Base-by-base conservation (phyloP, 2,797 vertebrate species). In the Mus caroli region DNA sequence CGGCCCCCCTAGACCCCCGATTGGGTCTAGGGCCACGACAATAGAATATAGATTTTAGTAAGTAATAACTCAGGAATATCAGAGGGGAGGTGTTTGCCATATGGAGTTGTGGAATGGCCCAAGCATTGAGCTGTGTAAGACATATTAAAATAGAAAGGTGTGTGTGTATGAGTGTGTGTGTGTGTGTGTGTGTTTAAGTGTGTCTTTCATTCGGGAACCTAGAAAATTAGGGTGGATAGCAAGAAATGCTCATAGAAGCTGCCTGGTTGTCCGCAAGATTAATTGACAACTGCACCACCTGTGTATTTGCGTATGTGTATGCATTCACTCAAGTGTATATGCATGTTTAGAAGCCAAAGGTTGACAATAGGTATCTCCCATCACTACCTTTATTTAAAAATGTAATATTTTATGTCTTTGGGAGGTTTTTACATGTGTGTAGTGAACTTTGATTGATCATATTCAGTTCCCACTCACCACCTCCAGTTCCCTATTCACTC, bases 1-100 rank as follows among this genome's bases (percentile, higher is more conserved):
- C 50, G 10, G 50, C 1, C 50, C 10, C 50, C 9, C 1, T 8
- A 8, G 9, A 2, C 31, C 34, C 67, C 67, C 2, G 1, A 19
- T 34, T n/a, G 15, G 15, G 67, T 69, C 67, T 69, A 69, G 34
- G 67, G 67, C 34, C 67, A 69, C 15, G 34, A n/a, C 3, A 2
- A 69, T 69, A 69, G 67, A n/a, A 69, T n/a, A n/a, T n/a, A n/a
- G 34, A n/a, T 69, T n/a, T 69, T n/a, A n/a, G 67, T 69, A 69
- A 69, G 31, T 69, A 69, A 69, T n/a, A 69, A 69, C 17, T n/a
- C 67, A 69, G 31, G 34, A n/a, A n/a, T 69, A 69, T n/a, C 67
- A 69, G 34, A 69, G 6, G 34, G 67, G 34, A n/a, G 34, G 15
- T n/a, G 15, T 15, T 34, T 17, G 31, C 13, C 14, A 67, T 67